A percentile compares a stretch with the other conserved stretches of the same genome.
Evolutionary conservation across 2,113 vertebrate genomes (phyloP).

Genomic region (Narcine bancroftii): DNA sequence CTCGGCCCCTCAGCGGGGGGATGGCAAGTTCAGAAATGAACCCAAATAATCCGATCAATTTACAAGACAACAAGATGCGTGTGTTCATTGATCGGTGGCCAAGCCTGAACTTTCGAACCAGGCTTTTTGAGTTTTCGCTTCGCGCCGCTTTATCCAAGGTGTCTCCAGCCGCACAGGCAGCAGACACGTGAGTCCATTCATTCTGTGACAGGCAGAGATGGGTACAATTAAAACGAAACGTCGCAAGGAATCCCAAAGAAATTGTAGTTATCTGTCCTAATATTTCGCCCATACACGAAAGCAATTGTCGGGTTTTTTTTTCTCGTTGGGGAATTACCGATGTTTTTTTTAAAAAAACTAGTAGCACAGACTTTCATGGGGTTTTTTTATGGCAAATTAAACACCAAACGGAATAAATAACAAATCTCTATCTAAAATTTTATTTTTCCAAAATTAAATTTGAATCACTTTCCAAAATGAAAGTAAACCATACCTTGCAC

Average conservation of each 20-base stretch:
- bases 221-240: background rate
- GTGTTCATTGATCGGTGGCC: slow-evolving; percentile 43
- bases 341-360: background rate
- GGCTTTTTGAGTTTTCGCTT: slow-evolving; percentile 47
- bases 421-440: no score
- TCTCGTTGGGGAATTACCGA: background rate
- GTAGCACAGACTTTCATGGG: background rate
- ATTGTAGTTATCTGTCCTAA: background rate
- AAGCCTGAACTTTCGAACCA: slow-evolving; percentile 60
- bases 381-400: background rate
- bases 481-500: no score
- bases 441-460: background rate
- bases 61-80: background rate
- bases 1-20: background rate
- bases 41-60: background rate
- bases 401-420: background rate
- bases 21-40: background rate
- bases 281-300: background rate
- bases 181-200: slow-evolving; percentile 49
- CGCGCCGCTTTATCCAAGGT: slow-evolving; percentile 50
- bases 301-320: no score
- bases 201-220: background rate
- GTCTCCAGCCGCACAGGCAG: no score
- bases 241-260: background rate
- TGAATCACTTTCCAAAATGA: background rate